Percentiles rank a stretch among this genome's conserved stretches.
These are phyloP conservation scores for Agrilus cyanescens DNA, from an alignment of 2,888 invertebrate genomes.

Conservation along the genomic window DNA sequence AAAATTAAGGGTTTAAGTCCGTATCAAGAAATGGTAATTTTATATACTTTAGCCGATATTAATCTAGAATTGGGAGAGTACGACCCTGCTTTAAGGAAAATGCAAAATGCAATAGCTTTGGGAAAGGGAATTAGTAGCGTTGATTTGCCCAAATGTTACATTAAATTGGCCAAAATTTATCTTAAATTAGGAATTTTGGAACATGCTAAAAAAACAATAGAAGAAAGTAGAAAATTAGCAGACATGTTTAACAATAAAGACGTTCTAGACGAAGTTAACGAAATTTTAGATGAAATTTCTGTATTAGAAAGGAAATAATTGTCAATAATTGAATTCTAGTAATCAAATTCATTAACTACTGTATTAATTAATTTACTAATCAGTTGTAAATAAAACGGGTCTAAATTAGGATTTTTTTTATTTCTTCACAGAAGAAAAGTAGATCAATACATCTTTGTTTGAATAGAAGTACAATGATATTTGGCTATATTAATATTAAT, in stretches of 20 bases:
- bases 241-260: slow-evolving; percentile 26
- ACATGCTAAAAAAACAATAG: slow-evolving; percentile 30
- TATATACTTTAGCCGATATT: slow-evolving; percentile 34
- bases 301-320: too few relatives aligned
- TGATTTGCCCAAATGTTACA: slow-evolving; percentile 35
- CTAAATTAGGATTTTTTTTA: too few relatives aligned
- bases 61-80: slow-evolving; percentile 30
- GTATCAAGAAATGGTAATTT: slow-evolving; percentile 37
- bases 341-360: too few relatives aligned
- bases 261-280: slow-evolving; percentile 23
- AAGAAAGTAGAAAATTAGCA: slow-evolving; percentile 29
- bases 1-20: slow-evolving; percentile 33
- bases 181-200: slow-evolving; percentile 27
- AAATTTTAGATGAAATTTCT: slow-evolving; percentile 12
- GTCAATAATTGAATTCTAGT: not conserved
- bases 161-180: slow-evolving; percentile 34
- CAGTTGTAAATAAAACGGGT: too few relatives aligned
- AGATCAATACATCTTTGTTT: too few relatives aligned
- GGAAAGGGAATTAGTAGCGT: slow-evolving; percentile 35
- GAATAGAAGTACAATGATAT: too few relatives aligned
- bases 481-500: too few relatives aligned
- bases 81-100: slow-evolving; percentile 32
- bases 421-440: too few relatives aligned
- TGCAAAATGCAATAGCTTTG: slow-evolving; percentile 34
- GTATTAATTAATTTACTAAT: too few relatives aligned